These are phyloP conservation scores for Leucophenga varia DNA, from an alignment of 1,140 invertebrate genomes.

Conservation along the genomic window DNA sequence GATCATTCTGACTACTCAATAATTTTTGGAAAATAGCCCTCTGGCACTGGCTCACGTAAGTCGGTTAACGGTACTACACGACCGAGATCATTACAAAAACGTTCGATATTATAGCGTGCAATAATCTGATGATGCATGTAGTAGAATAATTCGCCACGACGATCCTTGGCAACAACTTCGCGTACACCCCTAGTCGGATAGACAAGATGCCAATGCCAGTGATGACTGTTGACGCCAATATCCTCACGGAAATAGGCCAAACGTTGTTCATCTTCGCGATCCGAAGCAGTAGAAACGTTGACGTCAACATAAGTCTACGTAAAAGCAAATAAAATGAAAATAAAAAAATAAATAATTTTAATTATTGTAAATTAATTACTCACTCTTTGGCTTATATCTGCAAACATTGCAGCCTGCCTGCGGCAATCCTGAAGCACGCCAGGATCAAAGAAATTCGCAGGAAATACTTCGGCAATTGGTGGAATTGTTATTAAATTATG, in stretches of 20 bases:
- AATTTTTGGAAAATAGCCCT: slow-evolving; percentile 65
- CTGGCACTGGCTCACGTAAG: slow-evolving; percentile 59
- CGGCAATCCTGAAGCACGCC: slow-evolving; percentile 61
- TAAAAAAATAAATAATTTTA: neutral
- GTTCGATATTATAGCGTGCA: slow-evolving; percentile 63
- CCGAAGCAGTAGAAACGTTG: slow-evolving; percentile 68
- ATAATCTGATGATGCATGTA: slow-evolving; percentile 73
- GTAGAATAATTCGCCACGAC: slow-evolving; percentile 72
- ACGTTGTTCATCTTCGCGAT: slow-evolving; percentile 67
- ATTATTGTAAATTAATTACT: too few relatives aligned
- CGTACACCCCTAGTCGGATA: slow-evolving; percentile 61
- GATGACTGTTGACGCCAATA: slow-evolving; percentile 67
- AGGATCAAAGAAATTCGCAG: slow-evolving; percentile 61
- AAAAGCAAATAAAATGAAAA: too few relatives aligned
- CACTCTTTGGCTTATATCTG: slow-evolving; percentile 28
- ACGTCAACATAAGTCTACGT: slow-evolving; percentile 60
- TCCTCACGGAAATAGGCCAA: slow-evolving; percentile 65
- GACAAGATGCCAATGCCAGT: slow-evolving; percentile 75
- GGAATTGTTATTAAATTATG: slow-evolving; percentile 58
- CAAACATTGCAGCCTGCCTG: slow-evolving; percentile 49
- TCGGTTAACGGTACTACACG: slow-evolving; percentile 61
- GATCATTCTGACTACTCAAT: slow-evolving; percentile 60
- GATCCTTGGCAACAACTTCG: slow-evolving; percentile 63
- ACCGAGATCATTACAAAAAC: slow-evolving; percentile 61
- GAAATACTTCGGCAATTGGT: slow-evolving; percentile 62